phyloP scores from a whole-genome alignment of 2,113 vertebrate species.

The Elephantulus edwardii region DNA sequence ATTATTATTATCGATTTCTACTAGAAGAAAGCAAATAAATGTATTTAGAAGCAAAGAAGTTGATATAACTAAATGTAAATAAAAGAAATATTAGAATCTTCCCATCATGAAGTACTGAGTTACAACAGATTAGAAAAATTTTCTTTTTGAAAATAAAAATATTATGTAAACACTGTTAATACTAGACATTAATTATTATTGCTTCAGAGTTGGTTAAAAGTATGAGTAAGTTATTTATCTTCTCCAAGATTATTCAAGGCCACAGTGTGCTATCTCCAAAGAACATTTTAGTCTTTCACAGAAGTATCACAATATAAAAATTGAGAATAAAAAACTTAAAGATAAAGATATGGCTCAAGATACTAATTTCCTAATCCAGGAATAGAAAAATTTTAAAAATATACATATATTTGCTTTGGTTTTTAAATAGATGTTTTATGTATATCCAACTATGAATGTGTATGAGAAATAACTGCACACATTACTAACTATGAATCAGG shows the following conservation, averaged over 20 bases:
- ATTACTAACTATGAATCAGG: conserved; percentile 51
- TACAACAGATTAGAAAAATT: conserved; percentile 73
- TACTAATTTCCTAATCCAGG: conserved; percentile 39
- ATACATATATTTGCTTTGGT: conserved; percentile 19
- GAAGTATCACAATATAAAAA: conserved; percentile 42
- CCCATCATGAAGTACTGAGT: conserved; percentile 67
- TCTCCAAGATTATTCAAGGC: conserved; percentile 62
- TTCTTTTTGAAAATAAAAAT: conserved; percentile 72
- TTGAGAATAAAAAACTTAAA: conserved; percentile 40
- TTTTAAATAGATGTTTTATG: conserved; percentile 51
- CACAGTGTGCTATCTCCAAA: conserved; percentile 48
- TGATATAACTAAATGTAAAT: conserved; percentile 51
- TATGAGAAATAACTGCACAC: conserved; percentile 34
- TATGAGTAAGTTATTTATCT: conserved; percentile 45
- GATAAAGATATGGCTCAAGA: conserved; percentile 40
- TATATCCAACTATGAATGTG: not conserved
- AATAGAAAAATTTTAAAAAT: conserved; percentile 59
- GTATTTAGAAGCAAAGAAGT: conserved; percentile 22
- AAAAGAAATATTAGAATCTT: conserved; percentile 45
- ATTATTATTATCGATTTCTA: conserved; percentile 34
- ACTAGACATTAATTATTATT: conserved; percentile 55
- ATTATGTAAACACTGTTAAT: conserved; percentile 61
- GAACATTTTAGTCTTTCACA: conserved; percentile 50
- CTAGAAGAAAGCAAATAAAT: conserved; percentile 38
- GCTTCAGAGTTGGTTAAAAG: conserved; percentile 50